Percentiles rank a stretch among this genome's conserved stretches.
These are phyloP conservation scores for Burhinus bistriatus DNA, from an alignment of 2,113 vertebrate genomes.

Conservation along the genomic window DNA sequence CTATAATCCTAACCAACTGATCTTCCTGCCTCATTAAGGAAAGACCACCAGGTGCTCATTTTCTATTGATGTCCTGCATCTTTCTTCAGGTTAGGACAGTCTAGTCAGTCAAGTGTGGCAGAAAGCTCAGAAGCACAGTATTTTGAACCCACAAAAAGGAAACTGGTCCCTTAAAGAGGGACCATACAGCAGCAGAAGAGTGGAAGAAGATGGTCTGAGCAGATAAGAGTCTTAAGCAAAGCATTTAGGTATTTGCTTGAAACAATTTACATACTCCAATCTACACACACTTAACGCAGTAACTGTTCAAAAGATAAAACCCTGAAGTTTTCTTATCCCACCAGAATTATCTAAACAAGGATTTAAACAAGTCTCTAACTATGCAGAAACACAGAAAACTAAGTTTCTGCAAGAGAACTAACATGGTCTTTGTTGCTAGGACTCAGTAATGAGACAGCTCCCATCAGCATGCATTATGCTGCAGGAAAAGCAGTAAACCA, in stretches of 20 bases:
- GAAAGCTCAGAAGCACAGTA: background rate
- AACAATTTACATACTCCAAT: background rate
- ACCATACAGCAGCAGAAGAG: background rate
- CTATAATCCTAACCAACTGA: background rate
- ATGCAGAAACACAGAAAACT: background rate
- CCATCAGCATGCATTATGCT: background rate
- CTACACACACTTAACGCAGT: background rate
- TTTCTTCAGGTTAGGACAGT: background rate
- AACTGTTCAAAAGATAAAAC: background rate
- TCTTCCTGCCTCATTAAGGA: background rate
- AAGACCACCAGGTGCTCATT: background rate
- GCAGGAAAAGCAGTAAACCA: background rate
- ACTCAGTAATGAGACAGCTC: background rate
- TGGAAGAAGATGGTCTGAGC: background rate
- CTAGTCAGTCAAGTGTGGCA: background rate
- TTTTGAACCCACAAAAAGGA: background rate
- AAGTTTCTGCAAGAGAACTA: background rate
- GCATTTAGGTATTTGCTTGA: background rate
- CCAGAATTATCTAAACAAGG: background rate
- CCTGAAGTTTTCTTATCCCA: background rate
- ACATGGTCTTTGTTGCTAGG: background rate
- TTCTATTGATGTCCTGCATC: background rate
- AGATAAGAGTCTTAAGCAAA: background rate
- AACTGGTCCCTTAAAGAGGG: background rate
- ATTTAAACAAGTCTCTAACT: background rate